Base-by-base conservation (phyloP, 2,888 invertebrate species). In the Drosophila subsilvestris region DNA sequence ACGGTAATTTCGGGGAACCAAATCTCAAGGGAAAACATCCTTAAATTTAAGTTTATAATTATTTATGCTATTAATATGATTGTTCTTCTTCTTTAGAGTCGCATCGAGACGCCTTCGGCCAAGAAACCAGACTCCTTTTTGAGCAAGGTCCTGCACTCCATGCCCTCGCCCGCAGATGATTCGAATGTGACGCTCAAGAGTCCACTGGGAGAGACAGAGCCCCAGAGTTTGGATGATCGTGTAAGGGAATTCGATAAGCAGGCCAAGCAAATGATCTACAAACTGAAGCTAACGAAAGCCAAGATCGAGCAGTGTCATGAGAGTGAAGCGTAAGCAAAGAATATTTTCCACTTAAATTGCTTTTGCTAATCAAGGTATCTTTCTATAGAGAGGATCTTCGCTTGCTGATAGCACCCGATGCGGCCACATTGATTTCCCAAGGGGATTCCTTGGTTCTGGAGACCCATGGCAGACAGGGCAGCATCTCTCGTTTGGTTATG, bases 391-490 rank as follows among this genome's bases (percentile, higher is more conserved):
- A 92, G 71, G 91, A 92, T 70, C 76, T 92, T 10, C 90, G 91
- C 54, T 80, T 92, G 66, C 68, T 89, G 1, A 92, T 96, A 74
- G 96, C 96, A 12, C 95, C 96, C 2, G 96, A 95, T 90, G 96
- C 96, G 67, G 96, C 96, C 7, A 94, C 95, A 63, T 92, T 96
- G 37, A 96, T 96, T 75, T 96, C 96, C 18, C 95, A 95, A 88
- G 96, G 96, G 0, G 96, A 96, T 91, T 94, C 95, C 63, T 92
- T 96, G 48, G 95, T 96, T 27, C 94, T 96, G 90, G 94, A 93
- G 45, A 94, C 94, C n/a, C 96, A 96, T 90, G 92, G 92, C 42
- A 92, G 90, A 67, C 89, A 91, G 61, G 86, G 90, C 37, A 88
- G 88, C 70, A 80, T 92, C 8, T 92, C 92, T 1, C 90, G 91